These are phyloP conservation scores for Siphamia tubifer DNA, from an alignment of 2,113 vertebrate genomes.

Conservation along the genomic window DNA sequence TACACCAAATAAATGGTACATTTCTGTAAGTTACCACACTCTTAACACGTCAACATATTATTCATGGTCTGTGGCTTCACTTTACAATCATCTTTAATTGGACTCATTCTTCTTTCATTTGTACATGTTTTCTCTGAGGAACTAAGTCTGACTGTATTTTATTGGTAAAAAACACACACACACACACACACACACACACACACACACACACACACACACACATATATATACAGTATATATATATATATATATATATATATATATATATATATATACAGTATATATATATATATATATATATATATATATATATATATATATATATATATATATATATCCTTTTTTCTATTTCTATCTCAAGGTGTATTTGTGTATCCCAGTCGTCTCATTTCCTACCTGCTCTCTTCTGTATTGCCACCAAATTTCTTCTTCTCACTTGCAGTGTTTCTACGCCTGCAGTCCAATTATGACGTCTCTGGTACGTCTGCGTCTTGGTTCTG, in stretches of 20 bases:
- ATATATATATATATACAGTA: too few species aligned
- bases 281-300: too few species aligned
- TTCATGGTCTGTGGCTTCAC: neutral
- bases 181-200: too few species aligned
- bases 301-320: too few species aligned
- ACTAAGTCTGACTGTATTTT: neutral
- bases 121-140: conserved; percentile 17
- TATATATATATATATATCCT: too few species aligned
- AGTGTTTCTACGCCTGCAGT: neutral
- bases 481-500: conserved; percentile 3
- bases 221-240: too few species aligned
- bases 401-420: neutral
- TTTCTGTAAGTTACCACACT: neutral
- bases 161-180: neutral
- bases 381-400: neutral
- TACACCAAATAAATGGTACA: too few species aligned
- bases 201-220: too few species aligned
- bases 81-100: conserved; percentile 10
- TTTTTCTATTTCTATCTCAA: neutral
- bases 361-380: neutral
- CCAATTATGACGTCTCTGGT: neutral
- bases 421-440: neutral
- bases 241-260: too few species aligned
- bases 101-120: neutral
- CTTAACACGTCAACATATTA: neutral